Evolutionary conservation across 2,888 invertebrate genomes (phyloP), one percentile per base, ranked within the genome.

Genomic region (Sicus ferrugineus): DNA sequence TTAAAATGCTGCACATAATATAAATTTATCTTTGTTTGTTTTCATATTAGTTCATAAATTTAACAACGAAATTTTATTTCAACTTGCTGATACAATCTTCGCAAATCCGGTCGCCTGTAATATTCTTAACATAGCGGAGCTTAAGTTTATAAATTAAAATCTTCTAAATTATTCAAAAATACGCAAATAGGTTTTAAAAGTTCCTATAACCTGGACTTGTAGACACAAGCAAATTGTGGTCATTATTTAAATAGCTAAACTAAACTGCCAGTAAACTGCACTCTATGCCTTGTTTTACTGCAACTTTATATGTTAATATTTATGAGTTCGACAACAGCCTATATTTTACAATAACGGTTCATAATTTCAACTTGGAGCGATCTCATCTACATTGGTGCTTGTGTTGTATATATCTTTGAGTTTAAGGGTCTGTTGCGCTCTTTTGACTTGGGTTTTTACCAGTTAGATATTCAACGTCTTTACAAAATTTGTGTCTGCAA

Each of bases 1-100:
- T 70, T 68, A 68, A 71, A 71, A 71, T 71, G 71, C 71, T 68
- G 68, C 69, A 69, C 67, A 69, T 48, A 68, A 46, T 50, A 56
- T 58, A 46, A 48, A 30, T 50, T 65, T 54, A 9, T 34, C 54
- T 65, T 52, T 50, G 38, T 50, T 46, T 79, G 34, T 19, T 14
- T 62, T 62, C 66, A 58, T 28, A 14, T 64, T 59, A 64, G 58
- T 58, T 71, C 70, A 77, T 79, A 77, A 80, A 77, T 79, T 78
- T 75, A 79, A 79, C 81, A 79, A 80, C 80, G 79, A 48, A 23
- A 54, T 61, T 67, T 68, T 26, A n/a, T n/a, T n/a, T n/a, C n/a
- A n/a, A n/a, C n/a, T n/a, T n/a, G n/a, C n/a, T n/a, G n/a, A n/a
- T n/a, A n/a, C n/a, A n/a, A n/a, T 61, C 63, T 68, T 30, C 26